Evolutionary conservation across 2,888 invertebrate species (phyloP).

Genomic region (Graphium colonna): DNA sequence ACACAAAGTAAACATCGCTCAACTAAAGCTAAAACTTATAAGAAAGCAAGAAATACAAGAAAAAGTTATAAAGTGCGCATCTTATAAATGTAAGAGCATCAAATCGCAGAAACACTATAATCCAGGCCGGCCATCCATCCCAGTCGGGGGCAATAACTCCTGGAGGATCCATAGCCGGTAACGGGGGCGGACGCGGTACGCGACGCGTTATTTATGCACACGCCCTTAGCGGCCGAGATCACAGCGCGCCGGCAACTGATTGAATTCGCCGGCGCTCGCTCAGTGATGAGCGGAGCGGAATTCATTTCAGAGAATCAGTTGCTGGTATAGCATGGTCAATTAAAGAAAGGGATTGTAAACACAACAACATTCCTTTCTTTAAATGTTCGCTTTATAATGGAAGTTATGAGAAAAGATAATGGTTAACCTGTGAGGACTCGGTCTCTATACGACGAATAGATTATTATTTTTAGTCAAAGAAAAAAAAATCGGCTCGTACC

Average conservation of each 20-base stretch:
- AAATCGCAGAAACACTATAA: conserved; percentile 4
- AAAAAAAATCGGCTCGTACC: no score
- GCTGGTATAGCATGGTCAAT: no score
- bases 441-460: no score
- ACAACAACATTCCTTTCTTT: no score
- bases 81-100: conserved; percentile 10
- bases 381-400: no score
- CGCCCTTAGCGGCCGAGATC: conserved; percentile 51
- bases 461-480: no score
- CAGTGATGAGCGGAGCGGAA: conserved; percentile 37
- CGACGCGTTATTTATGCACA: conserved; percentile 65
- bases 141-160: conserved; percentile 35
- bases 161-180: conserved; percentile 31
- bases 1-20: no score
- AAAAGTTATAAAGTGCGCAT: neutral
- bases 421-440: no score
- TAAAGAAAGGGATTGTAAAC: no score
- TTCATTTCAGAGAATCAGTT: no score
- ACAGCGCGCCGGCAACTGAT: conserved; percentile 62
- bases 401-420: no score
- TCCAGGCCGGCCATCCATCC: conserved; percentile 23
- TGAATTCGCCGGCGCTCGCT: conserved; percentile 47
- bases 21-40: no score
- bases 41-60: neutral
- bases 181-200: conserved; percentile 42